Evolutionary conservation across 1,140 invertebrate species (phyloP).

Genomic region (Cepaea nemoralis): DNA sequence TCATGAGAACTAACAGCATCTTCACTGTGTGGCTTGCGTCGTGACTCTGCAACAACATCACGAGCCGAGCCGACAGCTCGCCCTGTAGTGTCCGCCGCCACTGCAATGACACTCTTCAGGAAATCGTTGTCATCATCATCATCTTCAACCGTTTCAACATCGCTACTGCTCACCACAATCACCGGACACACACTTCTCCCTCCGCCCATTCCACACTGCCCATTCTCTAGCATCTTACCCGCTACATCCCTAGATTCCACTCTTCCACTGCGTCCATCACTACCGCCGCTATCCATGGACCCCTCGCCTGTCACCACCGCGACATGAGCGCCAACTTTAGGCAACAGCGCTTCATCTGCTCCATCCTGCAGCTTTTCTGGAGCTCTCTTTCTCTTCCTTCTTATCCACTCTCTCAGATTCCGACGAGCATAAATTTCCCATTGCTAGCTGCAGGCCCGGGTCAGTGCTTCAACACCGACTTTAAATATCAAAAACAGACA

Average conservation of each 20-base stretch:
- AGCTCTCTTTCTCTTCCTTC: background rate
- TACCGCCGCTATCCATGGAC: background rate
- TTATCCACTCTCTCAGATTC: conserved; percentile 8
- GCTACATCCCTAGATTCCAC: background rate
- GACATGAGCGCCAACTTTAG: background rate
- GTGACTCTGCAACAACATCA: background rate
- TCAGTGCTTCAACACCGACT: background rate
- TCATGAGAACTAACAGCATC: too few species aligned
- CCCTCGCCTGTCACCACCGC: background rate
- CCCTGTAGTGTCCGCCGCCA: background rate
- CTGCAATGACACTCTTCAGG: background rate
- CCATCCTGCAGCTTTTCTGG: conserved; percentile 20
- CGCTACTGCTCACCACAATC: background rate
- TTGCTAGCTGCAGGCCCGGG: background rate
- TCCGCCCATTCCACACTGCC: too few species aligned
- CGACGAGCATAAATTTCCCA: conserved; percentile 32
- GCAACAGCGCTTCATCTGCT: conserved; percentile 23
- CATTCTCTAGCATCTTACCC: background rate
- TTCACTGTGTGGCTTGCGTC: background rate
- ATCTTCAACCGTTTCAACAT: background rate
- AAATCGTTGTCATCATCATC: background rate
- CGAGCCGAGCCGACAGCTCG: background rate
- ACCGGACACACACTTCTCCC: too few species aligned
- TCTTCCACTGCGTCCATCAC: background rate
- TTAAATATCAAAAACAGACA: too few species aligned